Base-by-base conservation (phyloP, 2,797 vertebrate species). In the Gambusia yucatana region DNA sequence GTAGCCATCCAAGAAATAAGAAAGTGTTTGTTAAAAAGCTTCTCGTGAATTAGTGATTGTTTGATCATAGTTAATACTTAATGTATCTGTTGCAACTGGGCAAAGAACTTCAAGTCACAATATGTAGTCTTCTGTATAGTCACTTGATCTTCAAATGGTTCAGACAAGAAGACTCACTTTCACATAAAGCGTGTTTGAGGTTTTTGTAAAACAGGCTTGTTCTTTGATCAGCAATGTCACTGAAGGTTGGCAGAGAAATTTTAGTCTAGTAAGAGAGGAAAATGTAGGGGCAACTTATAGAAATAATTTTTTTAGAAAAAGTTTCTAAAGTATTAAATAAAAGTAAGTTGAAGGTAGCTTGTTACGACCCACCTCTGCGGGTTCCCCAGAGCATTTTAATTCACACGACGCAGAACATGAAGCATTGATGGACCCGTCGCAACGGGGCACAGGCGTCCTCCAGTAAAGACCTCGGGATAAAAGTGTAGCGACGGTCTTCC, bases 371-470 rank as follows among this genome's bases (percentile, higher is more conserved):
- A 28, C 25, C 52, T 13, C 52, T 55, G 93, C 95, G 93, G 93
- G 90, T 88, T 93, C 93, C 93, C 93, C 91, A 86, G 89, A 92
- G 93, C 89, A 82, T 82, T 92, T 92, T 95, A 96, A 95, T 92
- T 95, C 93, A 94, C 82, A 44, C 82, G 85, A 93, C 85, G 77
- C 89, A 86, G 92, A 92, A 87, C 90, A 91, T 93, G 84, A 91
- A 92, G 90, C 93, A 93, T 94, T 95, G 92, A 91, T 93, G 89
- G 92, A 92, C 87, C 89, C 85, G 89, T 89, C 90, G 92, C 86
- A 88, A 80, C 91, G 71, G 80, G 85, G 81, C 87, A 73, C 75
- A 82, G 82, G 81, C 74, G 80, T 71, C 81, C 91, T 86, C 73
- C 85, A 85, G 85, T 83, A 82, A 84, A 73, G 76, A 86, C 86